These are phyloP conservation scores for Pseudomyrmex gracilis DNA, from an alignment of 1,140 invertebrate genomes.

Conservation along the genomic window DNA sequence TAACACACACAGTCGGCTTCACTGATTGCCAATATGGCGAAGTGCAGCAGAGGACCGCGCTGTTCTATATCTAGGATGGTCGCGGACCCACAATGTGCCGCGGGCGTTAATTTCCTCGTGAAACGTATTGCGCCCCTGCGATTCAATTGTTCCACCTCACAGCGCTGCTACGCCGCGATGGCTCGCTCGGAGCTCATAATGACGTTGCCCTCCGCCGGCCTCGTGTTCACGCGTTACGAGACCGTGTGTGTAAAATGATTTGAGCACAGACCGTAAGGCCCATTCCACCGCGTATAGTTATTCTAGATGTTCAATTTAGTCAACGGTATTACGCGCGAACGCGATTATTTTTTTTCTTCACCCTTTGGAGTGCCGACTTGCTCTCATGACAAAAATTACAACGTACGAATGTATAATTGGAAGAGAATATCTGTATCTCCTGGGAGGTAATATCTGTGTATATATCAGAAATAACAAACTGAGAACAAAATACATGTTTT, in stretches of 20 bases:
- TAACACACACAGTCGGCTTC: slow-evolving; percentile 80
- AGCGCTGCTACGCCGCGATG: slow-evolving; percentile 64
- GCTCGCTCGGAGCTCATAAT: slow-evolving; percentile 64
- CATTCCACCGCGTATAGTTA: background rate
- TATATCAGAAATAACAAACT: no score
- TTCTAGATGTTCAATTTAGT: no score
- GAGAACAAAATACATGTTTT: no score
- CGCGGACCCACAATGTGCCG: slow-evolving; percentile 79
- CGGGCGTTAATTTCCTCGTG: slow-evolving; percentile 84
- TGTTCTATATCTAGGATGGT: slow-evolving; percentile 66
- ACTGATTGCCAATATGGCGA: slow-evolving; percentile 83
- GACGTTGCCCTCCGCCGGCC: slow-evolving; percentile 52
- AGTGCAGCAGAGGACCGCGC: slow-evolving; percentile 54
- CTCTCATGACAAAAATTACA: no score
- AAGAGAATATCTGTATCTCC: no score
- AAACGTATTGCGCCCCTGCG: slow-evolving; percentile 83
- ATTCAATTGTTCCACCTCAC: slow-evolving; percentile 81
- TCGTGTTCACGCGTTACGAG: background rate
- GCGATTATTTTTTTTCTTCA: no score
- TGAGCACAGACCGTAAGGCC: background rate
- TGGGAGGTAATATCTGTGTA: no score
- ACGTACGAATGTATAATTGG: no score
- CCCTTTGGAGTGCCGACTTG: background rate
- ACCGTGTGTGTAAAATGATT: background rate
- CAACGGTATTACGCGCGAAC: no score